phyloP scores from a whole-genome alignment of 2,797 vertebrate genomes.

The Spheniscus humboldti region DNA sequence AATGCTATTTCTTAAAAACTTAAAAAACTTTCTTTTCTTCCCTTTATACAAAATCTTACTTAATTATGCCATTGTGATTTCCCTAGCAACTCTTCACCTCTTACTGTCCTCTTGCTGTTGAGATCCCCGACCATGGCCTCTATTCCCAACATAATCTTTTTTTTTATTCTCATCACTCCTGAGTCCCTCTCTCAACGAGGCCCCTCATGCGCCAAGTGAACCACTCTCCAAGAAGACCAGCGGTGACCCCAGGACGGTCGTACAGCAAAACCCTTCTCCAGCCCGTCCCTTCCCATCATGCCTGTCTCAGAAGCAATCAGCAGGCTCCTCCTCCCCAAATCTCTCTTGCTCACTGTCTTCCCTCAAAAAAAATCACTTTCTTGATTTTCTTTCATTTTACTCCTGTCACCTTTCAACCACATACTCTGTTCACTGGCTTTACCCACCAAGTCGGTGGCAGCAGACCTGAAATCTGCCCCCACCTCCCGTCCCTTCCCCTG shows the following conservation, averaged over 20 bases:
- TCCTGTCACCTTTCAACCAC: not conserved
- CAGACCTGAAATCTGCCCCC: not conserved
- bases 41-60: not conserved
- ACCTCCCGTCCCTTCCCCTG: not conserved
- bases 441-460: not conserved
- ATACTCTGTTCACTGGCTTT: not conserved
- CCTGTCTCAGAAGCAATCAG: not conserved
- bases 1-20: not conserved
- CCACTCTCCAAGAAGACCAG: not conserved
- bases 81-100: not conserved
- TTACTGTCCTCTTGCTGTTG: not conserved
- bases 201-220: not conserved
- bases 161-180: not conserved
- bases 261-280: not conserved
- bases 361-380: not conserved
- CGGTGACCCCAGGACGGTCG: not conserved
- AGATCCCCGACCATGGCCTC: not conserved
- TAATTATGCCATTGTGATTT: not conserved
- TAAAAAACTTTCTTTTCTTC: not conserved
- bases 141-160: not conserved
- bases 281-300: not conserved
- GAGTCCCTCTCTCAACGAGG: not conserved
- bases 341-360: not conserved
- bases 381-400: not conserved
- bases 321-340: not conserved